Evolutionary conservation across 53 echinoderm and acorn worm genomes (phyloP).

Genomic region (Temnopleurus reevesii): DNA sequence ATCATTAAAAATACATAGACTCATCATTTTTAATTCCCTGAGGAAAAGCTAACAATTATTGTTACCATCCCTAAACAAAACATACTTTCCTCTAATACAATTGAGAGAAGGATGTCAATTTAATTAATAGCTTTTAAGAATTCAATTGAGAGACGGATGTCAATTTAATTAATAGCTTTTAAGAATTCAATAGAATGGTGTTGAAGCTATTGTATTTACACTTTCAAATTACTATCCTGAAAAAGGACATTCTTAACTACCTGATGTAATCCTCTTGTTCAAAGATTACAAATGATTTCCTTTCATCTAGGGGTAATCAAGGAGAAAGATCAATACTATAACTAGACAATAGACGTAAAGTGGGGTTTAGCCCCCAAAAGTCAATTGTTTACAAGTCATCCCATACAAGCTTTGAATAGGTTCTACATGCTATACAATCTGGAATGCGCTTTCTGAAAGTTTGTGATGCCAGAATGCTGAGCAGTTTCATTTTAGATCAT

Average conservation of each 20-base stretch:
- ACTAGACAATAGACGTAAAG: neutral
- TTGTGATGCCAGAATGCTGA: no score
- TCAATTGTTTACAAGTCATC: slow-evolving; percentile 17
- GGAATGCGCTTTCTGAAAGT: neutral
- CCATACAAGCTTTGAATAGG: neutral
- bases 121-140: slow-evolving; percentile 4
- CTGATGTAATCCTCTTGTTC: slow-evolving; percentile 3
- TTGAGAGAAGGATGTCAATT: neutral
- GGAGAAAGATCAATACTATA: neutral
- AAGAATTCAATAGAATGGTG: neutral
- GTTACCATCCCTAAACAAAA: neutral
- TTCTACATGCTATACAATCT: neutral
- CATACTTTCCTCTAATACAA: neutral
- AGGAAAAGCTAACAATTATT: neutral
- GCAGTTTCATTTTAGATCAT: no score
- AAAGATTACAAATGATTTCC: neutral
- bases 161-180: slow-evolving; percentile 1
- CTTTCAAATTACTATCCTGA: neutral
- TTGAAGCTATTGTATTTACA: neutral
- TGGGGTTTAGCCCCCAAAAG: neutral
- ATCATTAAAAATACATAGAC: neutral
- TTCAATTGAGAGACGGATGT: neutral
- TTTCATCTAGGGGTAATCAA: neutral
- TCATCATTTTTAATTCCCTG: neutral
- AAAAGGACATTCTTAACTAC: neutral